Evolutionary conservation across 37 sponge, comb jelly and placozoan genomes (phyloP).

Genomic region (Geodia barretti): DNA sequence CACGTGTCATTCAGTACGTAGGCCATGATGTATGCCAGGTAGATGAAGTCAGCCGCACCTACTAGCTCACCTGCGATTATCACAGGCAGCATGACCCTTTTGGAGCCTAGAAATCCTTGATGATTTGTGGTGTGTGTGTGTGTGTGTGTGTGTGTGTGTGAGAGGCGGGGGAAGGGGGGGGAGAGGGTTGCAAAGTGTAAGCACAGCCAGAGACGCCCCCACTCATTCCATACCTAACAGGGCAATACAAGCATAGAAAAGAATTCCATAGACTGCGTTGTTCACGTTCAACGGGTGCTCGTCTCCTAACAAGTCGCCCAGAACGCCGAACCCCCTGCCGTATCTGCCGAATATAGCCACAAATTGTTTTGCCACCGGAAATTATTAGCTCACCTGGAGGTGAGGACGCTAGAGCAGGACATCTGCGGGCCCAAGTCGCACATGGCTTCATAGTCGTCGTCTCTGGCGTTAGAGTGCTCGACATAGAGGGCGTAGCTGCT

Average conservation of each 20-base stretch:
- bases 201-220: not conserved
- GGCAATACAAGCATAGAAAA: conserved; percentile 13
- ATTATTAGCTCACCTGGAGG: conserved; percentile 32
- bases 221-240: conserved; percentile 6
- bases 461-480: conserved; percentile 10
- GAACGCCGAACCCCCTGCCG: conserved; percentile 36
- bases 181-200: not conserved
- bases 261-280: conserved; percentile 34
- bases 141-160: too few relatives aligned
- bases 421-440: conserved; percentile 50
- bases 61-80: not conserved
- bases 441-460: conserved; percentile 40
- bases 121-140: too few relatives aligned
- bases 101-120: too few relatives aligned
- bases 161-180: not conserved
- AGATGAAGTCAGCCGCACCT: conserved; percentile 17
- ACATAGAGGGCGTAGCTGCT: conserved; percentile 48
- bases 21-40: conserved; percentile 49
- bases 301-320: conserved; percentile 41
- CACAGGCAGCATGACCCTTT: not conserved
- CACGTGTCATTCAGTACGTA: conserved; percentile 55
- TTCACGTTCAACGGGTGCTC: conserved; percentile 37
- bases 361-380: not conserved
- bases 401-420: conserved; percentile 53
- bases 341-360: conserved; percentile 1